Conservation (phyloP, 2,888 invertebrate species). For the Phasia obesa region DNA sequence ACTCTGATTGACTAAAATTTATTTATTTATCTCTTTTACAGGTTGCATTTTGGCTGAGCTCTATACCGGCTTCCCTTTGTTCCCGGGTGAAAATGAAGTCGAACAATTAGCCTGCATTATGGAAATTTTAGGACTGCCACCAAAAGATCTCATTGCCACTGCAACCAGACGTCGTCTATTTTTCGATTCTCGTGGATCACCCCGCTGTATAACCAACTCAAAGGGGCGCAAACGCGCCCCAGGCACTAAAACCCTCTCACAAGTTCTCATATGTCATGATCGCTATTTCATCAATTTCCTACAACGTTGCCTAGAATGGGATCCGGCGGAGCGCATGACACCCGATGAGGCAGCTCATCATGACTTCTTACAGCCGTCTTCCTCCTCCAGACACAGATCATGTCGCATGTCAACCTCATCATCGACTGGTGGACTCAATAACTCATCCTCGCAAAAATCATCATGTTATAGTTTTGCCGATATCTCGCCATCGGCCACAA, state of each 20-base stretch:
- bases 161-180: conserved; percentile 93
- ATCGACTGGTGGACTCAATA: conserved; percentile 80
- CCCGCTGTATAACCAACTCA: conserved; percentile 95
- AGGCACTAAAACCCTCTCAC: conserved; percentile 90
- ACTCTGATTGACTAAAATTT: too few species aligned
- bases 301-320: conserved; percentile 96
- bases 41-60: conserved; percentile 98
- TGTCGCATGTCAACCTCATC: conserved; percentile 80
- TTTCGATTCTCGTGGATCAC: conserved; percentile 94
- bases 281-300: conserved; percentile 95
- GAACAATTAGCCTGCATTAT: conserved; percentile 98
- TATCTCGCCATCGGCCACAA: conserved; percentile 76
- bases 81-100: conserved; percentile 98
- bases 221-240: conserved; percentile 96
- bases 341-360: conserved; percentile 95
- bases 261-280: conserved; percentile 93
- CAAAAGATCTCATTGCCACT: conserved; percentile 91
- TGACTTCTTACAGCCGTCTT: conserved; percentile 89
- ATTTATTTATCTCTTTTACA: conserved; percentile 75
- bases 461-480: conserved; percentile 80
- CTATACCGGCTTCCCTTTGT: conserved; percentile 96
- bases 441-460: conserved; percentile 79
- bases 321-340: conserved; percentile 94
- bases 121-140: conserved; percentile 96
- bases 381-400: conserved; percentile 81